Base-by-base conservation (phyloP, 1,140 invertebrate species). In the Drosophila seguyi region DNA sequence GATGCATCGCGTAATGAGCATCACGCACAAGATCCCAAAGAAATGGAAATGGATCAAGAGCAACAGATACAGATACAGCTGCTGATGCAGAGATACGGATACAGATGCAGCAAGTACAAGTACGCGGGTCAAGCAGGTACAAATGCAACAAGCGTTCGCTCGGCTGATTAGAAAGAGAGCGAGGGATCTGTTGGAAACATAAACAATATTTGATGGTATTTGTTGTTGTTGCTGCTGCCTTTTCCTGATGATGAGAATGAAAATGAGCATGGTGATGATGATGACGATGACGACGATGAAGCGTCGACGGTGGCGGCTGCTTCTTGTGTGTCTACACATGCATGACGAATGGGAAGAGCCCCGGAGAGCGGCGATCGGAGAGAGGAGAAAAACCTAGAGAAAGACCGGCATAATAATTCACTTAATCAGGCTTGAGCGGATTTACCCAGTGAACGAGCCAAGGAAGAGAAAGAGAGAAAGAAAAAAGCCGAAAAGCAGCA, bases 41-140 rank as follows among this genome's bases (percentile, higher is more conserved):
- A 84, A 88, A 90, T 90, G 80, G 73, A 88, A 90, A 90, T 90
- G 85, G 85, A 88, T 90, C 84, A 88, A 88, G 84, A 88, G 85
- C 80, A 77, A 57, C 41, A 72, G 67, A 79, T 79, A 86, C 77
- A 76, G 59, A 73, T 68, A 68, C 61, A 75, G 63, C 20, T 34
- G 31, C 52, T 52, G 22, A 31, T 47, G 48, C 20, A 38, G 6
- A 57, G 31, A 36, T 18, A 47, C 55, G 13, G 55, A 56, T 50
- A 50, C 44, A 67, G 39, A 58, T 36, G 11, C 52, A 59, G 52
- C 42, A 66, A 16, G 42, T 68, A 61, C 62, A 61, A 74, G 62
- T 53, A 44, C 31, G 31, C 84, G 88, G 84, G 84, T 88, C 84
- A 88, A 88, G 84, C 84, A 88, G 84, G 84, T 88, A 88, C 85